phyloP scores from a whole-genome alignment of 2,888 invertebrate genomes.

The Cataglyphis altisquamis region DNA sequence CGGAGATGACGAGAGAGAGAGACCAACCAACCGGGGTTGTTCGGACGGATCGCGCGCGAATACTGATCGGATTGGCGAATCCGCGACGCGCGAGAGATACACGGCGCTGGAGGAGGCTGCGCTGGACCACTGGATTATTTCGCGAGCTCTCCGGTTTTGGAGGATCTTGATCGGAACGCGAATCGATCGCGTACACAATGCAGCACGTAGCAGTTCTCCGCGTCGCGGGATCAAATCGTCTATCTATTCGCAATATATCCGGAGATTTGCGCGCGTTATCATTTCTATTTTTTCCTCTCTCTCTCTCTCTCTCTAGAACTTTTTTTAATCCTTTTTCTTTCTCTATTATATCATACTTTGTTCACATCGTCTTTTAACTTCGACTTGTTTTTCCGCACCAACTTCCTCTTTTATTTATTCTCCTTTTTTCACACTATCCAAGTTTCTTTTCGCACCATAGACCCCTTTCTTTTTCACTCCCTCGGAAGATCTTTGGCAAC shows the following conservation, averaged over 20 bases:
- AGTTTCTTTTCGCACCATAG: constrained; percentile 18
- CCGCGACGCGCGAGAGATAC: not conserved
- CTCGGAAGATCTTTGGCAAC: constrained; percentile 16
- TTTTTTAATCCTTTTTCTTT: not conserved
- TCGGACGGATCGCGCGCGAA: constrained; percentile 13
- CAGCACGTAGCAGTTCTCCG: not conserved
- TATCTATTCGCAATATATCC: not conserved
- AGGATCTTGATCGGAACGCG: not conserved
- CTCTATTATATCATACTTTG: not conserved
- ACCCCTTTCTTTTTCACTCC: not conserved
- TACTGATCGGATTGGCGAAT: constrained; percentile 7
- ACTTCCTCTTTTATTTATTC: not conserved
- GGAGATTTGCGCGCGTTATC: not conserved
- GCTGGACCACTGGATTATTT: constrained; percentile 23
- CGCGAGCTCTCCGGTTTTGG: not conserved
- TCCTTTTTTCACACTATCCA: constrained; percentile 22
- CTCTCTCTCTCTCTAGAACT: not conserved
- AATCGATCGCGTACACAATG: not conserved
- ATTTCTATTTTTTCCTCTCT: not conserved
- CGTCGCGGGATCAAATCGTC: constrained; percentile 8
- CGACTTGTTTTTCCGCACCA: not conserved
- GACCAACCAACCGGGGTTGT: not conserved
- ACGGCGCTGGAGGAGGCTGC: constrained; percentile 22
- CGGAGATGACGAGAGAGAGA: not conserved
- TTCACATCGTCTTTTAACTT: not conserved